Conservation (phyloP, 1,140 invertebrate genomes). For the Macrotrachela quadricornifera region DNA sequence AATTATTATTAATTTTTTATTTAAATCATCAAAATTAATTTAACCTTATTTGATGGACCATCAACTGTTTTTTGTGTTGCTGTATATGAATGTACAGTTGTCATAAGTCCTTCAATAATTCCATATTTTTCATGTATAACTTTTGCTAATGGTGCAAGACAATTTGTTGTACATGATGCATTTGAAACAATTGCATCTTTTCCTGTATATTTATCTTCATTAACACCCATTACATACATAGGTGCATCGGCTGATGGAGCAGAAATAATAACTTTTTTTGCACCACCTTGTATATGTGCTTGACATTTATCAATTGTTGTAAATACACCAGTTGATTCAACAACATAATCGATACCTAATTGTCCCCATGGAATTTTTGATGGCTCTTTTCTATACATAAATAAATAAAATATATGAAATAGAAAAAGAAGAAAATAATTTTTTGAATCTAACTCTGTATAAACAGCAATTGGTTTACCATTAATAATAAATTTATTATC, state of each 20-base stretch:
- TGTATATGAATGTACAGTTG: slow-evolving; percentile 87
- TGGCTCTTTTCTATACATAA: slow-evolving; percentile 36
- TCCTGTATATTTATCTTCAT: slow-evolving; percentile 58
- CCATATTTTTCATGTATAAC: slow-evolving; percentile 82
- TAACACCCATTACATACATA: slow-evolving; percentile 94
- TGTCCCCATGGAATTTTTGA: slow-evolving; percentile 66
- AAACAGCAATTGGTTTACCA: slow-evolving; percentile 32
- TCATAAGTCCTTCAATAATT: slow-evolving; percentile 90
- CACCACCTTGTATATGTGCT: slow-evolving; percentile 62
- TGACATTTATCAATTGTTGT: slow-evolving; percentile 73
- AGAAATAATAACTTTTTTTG: slow-evolving; percentile 90
- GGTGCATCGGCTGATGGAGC: slow-evolving; percentile 91
- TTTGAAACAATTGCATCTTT: slow-evolving; percentile 51
- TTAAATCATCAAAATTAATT: no score
- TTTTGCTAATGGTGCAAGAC: slow-evolving; percentile 87
- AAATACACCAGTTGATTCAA: slow-evolving; percentile 92
- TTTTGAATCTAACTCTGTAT: slow-evolving; percentile 8
- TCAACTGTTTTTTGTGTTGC: slow-evolving; percentile 95
- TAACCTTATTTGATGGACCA: slow-evolving; percentile 60
- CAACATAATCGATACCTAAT: slow-evolving; percentile 69
- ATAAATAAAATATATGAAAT: not conserved
- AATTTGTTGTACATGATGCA: slow-evolving; percentile 97
- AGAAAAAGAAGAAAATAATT: not conserved
- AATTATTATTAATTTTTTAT: no score
- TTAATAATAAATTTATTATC: slow-evolving; percentile 59